Base-by-base conservation (phyloP, 2,888 invertebrate species). In the Endotricha flammealis region DNA sequence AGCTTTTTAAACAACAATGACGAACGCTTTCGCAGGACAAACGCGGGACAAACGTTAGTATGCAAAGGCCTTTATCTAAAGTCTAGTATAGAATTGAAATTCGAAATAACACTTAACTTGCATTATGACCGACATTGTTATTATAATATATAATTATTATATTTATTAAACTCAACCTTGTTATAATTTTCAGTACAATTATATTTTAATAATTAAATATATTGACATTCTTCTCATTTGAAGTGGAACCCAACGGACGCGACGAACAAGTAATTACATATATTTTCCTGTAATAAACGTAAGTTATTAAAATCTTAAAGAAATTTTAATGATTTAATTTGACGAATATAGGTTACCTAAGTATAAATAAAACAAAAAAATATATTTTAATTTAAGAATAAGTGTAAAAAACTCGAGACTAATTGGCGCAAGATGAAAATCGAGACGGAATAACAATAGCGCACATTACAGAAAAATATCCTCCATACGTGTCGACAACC, bases 271-370 rank as follows among this genome's bases (percentile, higher is more conserved):
- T 35, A 55, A 55, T 79, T 79, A 82, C 78, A 80, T 72, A 52
- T 81, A 82, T 70, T 80, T 82, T 81, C 79, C 81, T 82, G 81
- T 48, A 80, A 80, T 45, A 36, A 45, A 34, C 23, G n/a, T 27
- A 32, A 32, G 41, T 41, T 48, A 28, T 17, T 30, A 40, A 14
- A 12, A 17, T 33, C 17, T n/a, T 20, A 27, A 27, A 13, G n/a
- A 14, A n/a, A 32, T 17, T n/a, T n/a, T n/a, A n/a, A n/a, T n/a
- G n/a, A 17, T 7, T 17, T 17, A 17, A 17, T 17, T 17, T 17
- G 4, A 17, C 17, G 7, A 17, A 17, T 5, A 17, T 5, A 17
- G 17, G 17, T 17, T 17, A 4, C 4, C 7, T 17, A 17, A n/a
- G n/a, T n/a, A n/a, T n/a, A n/a, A n/a, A n/a, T n/a, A n/a, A n/a